A percentile compares a stretch with the other conserved stretches of the same genome.
phyloP scores from a whole-genome alignment of 2,113 vertebrate species.

The Ictalurus furcatus region DNA sequence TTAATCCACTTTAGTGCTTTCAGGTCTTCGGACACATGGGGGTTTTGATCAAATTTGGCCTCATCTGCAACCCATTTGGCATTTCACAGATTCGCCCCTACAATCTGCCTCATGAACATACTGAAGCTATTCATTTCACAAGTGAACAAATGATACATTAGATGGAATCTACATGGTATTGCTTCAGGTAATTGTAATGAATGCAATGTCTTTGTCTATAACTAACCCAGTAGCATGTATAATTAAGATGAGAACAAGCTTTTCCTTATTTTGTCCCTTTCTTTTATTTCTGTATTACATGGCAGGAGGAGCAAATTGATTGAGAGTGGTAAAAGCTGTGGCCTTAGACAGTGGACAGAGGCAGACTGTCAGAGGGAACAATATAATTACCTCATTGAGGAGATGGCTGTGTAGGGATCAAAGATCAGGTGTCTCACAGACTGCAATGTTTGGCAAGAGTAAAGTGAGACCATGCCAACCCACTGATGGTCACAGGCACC shows the following conservation, averaged over 20 bases:
- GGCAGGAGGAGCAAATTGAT: background rate
- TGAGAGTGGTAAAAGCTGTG: constrained; percentile 26
- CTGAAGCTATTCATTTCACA: constrained; percentile 12
- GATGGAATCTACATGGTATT: background rate
- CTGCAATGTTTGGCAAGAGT: constrained; percentile 61
- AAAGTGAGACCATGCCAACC: constrained; percentile 56
- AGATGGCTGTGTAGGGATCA: constrained; percentile 54
- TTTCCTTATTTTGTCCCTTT: background rate
- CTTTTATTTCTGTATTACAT: background rate
- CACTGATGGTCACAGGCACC: constrained; percentile 38
- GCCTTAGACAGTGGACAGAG: constrained; percentile 20
- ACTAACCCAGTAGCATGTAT: background rate
- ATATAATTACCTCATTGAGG: constrained; percentile 61
- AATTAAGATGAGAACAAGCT: background rate
- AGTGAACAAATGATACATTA: background rate
- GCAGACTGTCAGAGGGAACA: constrained; percentile 51
- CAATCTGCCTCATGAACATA: constrained; percentile 40
- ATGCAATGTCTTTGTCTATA: background rate
- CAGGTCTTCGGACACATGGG: constrained; percentile 50
- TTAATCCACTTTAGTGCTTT: constrained; percentile 63
- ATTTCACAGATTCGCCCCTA: constrained; percentile 55
- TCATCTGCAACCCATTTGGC: constrained; percentile 57
- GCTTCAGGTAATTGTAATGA: background rate
- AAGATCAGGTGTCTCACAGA: constrained; percentile 68
- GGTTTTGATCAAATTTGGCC: constrained; percentile 62